phyloP scores from a whole-genome alignment of 2,888 invertebrate species.

The Scaptomyza reducta region DNA sequence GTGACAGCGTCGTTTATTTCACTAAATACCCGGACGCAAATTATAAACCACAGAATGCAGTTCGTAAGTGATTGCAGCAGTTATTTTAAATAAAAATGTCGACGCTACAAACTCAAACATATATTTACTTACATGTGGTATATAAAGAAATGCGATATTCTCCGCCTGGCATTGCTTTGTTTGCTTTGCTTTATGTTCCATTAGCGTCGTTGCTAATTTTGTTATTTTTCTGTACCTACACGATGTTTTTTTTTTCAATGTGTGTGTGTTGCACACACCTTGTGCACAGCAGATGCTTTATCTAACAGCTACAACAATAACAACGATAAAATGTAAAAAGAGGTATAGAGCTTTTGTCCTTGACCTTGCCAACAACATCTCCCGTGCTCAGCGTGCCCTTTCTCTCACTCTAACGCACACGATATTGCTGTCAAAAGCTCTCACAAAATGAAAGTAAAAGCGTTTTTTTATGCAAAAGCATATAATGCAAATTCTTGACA shows the following conservation, averaged over 20 bases:
- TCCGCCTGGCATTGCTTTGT: slow-evolving; percentile 29
- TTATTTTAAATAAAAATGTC: slow-evolving; percentile 17
- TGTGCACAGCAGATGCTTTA: slow-evolving; percentile 63
- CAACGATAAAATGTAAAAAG: slow-evolving; percentile 26
- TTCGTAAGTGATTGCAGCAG: slow-evolving; percentile 67
- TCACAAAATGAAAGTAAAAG: slow-evolving; percentile 35
- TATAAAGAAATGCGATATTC: slow-evolving; percentile 23
- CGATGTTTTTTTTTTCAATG: slow-evolving; percentile 9
- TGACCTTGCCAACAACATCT: slow-evolving; percentile 70
- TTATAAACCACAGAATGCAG: slow-evolving; percentile 42
- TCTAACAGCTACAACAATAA: slow-evolving; percentile 53
- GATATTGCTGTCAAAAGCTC: slow-evolving; percentile 42
- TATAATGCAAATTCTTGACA: slow-evolving; percentile 38
- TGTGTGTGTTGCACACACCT: slow-evolving; percentile 17
- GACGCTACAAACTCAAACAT: slow-evolving; percentile 1
- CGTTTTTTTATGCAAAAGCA: slow-evolving; percentile 13
- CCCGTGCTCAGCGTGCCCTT: slow-evolving; percentile 24
- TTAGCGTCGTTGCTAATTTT: slow-evolving; percentile 21
- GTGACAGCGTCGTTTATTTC: slow-evolving; percentile 22
- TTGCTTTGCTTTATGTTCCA: slow-evolving; percentile 27
- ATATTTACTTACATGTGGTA: background rate
- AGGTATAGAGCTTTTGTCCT: slow-evolving; percentile 66
- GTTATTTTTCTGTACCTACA: slow-evolving; percentile 18
- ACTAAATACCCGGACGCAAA: slow-evolving; percentile 1
- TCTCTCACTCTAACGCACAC: slow-evolving; percentile 18